A percentile compares a stretch with the other conserved stretches of the same genome.
Evolutionary conservation across 1,140 invertebrate genomes (phyloP).

Genomic region (Macrobrachium rosenbergii): DNA sequence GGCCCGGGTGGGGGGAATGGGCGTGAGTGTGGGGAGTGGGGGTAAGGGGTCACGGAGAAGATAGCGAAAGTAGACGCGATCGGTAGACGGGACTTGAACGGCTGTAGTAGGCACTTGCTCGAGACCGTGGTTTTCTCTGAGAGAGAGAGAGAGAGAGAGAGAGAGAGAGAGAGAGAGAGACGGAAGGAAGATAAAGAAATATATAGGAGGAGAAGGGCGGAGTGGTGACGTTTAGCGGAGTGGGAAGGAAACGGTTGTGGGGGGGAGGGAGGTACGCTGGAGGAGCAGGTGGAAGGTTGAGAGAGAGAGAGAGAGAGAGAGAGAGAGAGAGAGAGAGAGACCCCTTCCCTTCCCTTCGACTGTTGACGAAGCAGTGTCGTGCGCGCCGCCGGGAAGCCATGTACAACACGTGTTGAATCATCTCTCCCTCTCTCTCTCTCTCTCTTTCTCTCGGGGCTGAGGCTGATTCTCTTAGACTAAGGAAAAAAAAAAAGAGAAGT

Average conservation of each 20-base stretch:
- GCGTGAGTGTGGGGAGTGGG: too few species aligned
- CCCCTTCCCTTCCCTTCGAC: neutral
- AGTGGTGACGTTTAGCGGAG: neutral
- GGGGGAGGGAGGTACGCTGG: neutral
- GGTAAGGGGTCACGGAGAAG: too few species aligned
- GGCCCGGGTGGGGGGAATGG: too few species aligned
- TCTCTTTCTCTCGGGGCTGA: neutral
- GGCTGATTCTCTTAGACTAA: neutral
- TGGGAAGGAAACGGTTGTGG: neutral
- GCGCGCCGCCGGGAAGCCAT: neutral
- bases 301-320: conserved; percentile 9
- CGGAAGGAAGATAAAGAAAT: neutral
- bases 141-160: conserved; percentile 19
- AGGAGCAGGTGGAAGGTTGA: neutral
- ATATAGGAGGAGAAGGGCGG: neutral
- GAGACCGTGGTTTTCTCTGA: neutral
- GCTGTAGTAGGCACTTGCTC: neutral
- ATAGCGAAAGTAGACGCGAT: neutral
- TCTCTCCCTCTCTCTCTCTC: neutral
- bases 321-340: conserved; percentile 13
- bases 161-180: conserved; percentile 38
- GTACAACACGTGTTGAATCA: neutral
- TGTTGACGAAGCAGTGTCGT: conserved; percentile 1
- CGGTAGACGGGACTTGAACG: neutral
- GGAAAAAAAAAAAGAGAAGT: too few species aligned